phyloP scores from a whole-genome alignment of 2,113 vertebrate genomes.

The Malurus alboscapulatus region DNA sequence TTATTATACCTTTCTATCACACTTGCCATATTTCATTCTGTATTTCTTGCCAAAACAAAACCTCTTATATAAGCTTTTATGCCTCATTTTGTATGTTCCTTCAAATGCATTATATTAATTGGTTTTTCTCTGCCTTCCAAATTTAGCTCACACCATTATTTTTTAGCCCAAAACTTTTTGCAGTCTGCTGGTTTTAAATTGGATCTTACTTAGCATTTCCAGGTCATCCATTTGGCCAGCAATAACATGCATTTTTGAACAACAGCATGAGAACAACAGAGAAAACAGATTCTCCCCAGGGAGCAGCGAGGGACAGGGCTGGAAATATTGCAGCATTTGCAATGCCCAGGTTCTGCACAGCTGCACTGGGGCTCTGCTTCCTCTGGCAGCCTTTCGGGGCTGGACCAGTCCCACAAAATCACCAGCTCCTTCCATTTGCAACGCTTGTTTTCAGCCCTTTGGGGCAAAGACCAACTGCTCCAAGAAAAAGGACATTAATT shows the following conservation, averaged over 20 bases:
- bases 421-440: background rate
- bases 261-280: no score
- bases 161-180: background rate
- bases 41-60: slow-evolving; percentile 5
- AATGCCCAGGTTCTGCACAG: background rate
- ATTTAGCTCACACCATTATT: background rate
- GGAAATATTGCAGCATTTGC: background rate
- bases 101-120: background rate
- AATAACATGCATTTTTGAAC: background rate
- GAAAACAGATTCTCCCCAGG: background rate
- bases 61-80: background rate
- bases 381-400: background rate
- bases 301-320: background rate
- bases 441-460: background rate
- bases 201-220: background rate
- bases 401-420: background rate
- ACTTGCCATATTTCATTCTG: background rate
- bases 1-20: background rate
- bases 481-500: background rate
- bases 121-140: background rate
- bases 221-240: background rate
- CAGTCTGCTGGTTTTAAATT: background rate
- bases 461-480: background rate
- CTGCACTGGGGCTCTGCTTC: background rate
- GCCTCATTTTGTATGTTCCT: background rate